These are phyloP conservation scores for Crematogaster levior DNA, from an alignment of 2,888 invertebrate genomes.

Conservation along the genomic window DNA sequence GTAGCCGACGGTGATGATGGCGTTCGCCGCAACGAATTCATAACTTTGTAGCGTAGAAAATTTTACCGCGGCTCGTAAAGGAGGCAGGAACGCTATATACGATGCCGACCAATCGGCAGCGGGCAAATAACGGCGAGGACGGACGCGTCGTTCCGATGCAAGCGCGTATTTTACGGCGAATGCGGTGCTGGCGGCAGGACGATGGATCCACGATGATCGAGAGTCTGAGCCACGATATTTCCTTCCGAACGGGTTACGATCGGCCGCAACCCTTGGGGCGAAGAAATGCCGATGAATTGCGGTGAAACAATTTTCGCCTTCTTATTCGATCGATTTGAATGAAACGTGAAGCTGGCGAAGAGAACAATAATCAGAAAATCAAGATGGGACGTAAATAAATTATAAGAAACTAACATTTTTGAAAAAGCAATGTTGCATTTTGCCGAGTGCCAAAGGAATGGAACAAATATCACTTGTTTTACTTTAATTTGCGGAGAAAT, in stretches of 20 bases:
- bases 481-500: neutral
- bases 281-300: slow-evolving; percentile 50
- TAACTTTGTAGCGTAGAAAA: slow-evolving; percentile 77
- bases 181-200: slow-evolving; percentile 28
- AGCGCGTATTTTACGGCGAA: slow-evolving; percentile 54
- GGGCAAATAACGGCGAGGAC: slow-evolving; percentile 59
- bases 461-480: neutral
- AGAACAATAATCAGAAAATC: neutral
- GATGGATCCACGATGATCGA: slow-evolving; percentile 60
- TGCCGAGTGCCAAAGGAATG: neutral
- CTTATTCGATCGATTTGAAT: neutral
- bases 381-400: neutral
- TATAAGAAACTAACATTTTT: neutral
- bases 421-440: neutral
- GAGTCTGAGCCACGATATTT: slow-evolving; percentile 33
- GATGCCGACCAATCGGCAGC: slow-evolving; percentile 68
- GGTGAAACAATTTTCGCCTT: slow-evolving; percentile 61
- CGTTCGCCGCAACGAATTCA: slow-evolving; percentile 72
- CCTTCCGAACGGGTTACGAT: slow-evolving; percentile 51
- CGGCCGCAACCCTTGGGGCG: slow-evolving; percentile 37
- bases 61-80: slow-evolving; percentile 76
- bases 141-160: slow-evolving; percentile 51
- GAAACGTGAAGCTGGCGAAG: neutral
- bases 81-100: slow-evolving; percentile 57
- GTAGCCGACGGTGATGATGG: slow-evolving; percentile 27